Conservation (phyloP, 2,113 vertebrate species). For the Aphyosemion australe region DNA sequence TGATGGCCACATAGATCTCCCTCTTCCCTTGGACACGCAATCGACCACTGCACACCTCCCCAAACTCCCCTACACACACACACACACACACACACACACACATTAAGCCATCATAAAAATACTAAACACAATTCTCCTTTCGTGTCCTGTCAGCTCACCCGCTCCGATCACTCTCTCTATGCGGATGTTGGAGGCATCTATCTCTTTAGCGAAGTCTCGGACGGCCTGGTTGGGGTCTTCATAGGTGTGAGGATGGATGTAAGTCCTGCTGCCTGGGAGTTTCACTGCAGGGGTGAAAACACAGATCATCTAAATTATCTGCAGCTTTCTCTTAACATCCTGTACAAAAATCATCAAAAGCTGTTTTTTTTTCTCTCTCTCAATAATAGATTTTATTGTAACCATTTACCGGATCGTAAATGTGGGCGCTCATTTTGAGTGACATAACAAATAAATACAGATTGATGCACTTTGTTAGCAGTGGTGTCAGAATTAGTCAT, state of each 20-base stretch:
- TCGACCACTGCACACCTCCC: slow-evolving; percentile 80
- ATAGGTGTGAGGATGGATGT: slow-evolving; percentile 84
- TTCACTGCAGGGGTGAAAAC: slow-evolving; percentile 71
- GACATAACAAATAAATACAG: slow-evolving; percentile 43
- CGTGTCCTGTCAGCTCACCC: slow-evolving; percentile 68
- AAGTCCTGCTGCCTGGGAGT: slow-evolving; percentile 82
- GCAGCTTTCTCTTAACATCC: neutral
- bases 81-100: neutral
- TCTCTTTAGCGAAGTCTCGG: slow-evolving; percentile 85
- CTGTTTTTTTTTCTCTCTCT: neutral
- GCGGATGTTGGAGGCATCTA: slow-evolving; percentile 82
- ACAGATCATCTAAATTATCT: neutral
- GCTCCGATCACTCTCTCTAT: slow-evolving; percentile 84
- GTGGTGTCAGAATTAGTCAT: slow-evolving; percentile 55
- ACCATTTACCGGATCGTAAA: neutral
- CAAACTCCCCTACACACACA: slow-evolving; percentile 74
- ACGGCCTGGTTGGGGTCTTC: slow-evolving; percentile 85
- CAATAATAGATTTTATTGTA: neutral
- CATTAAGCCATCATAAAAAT: too few species aligned
- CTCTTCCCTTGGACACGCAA: slow-evolving; percentile 78
- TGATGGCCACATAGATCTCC: slow-evolving; percentile 82
- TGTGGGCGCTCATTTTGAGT: slow-evolving; percentile 32
- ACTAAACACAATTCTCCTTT: neutral
- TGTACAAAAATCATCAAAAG: neutral
- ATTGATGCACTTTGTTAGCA: slow-evolving; percentile 46